Evolutionary conservation across 2,797 vertebrate genomes (phyloP).

Genomic region (Phalloptychus januarius): DNA sequence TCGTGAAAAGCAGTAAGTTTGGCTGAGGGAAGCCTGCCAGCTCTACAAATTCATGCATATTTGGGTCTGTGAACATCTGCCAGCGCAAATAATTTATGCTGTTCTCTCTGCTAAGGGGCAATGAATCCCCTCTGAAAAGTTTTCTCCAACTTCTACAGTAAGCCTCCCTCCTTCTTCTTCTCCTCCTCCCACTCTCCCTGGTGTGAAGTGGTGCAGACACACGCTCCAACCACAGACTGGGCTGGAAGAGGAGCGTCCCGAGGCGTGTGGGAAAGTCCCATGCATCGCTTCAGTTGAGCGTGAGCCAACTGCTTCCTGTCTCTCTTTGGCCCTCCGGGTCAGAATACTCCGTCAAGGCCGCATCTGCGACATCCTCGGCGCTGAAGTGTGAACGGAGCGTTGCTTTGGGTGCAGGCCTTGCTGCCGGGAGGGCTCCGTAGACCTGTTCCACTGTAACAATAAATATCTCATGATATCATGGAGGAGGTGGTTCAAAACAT

Average conservation of each 20-base stretch:
- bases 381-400: constrained; percentile 50
- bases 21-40: constrained; percentile 79
- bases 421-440: constrained; percentile 40
- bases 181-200: constrained; percentile 26
- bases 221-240: constrained; percentile 70
- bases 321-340: constrained; percentile 64
- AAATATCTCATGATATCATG: constrained; percentile 61
- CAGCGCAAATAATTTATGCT: constrained; percentile 85
- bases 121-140: constrained; percentile 79
- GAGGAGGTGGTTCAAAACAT: constrained; percentile 78
- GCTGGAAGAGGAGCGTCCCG: constrained; percentile 62
- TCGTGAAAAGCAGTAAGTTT: constrained; percentile 78
- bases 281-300: constrained; percentile 64
- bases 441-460: constrained; percentile 53
- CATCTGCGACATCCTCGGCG: constrained; percentile 58
- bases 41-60: constrained; percentile 88
- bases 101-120: constrained; percentile 79
- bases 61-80: constrained; percentile 88
- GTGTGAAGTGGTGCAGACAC: constrained; percentile 76
- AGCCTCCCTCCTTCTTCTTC: constrained; percentile 11
- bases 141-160: constrained; percentile 75
- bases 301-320: constrained; percentile 75
- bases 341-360: constrained; percentile 58
- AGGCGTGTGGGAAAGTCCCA: constrained; percentile 74
- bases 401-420: constrained; percentile 52